Conservation (phyloP, 2,113 vertebrate species). For the Corydoras maculifer region DNA sequence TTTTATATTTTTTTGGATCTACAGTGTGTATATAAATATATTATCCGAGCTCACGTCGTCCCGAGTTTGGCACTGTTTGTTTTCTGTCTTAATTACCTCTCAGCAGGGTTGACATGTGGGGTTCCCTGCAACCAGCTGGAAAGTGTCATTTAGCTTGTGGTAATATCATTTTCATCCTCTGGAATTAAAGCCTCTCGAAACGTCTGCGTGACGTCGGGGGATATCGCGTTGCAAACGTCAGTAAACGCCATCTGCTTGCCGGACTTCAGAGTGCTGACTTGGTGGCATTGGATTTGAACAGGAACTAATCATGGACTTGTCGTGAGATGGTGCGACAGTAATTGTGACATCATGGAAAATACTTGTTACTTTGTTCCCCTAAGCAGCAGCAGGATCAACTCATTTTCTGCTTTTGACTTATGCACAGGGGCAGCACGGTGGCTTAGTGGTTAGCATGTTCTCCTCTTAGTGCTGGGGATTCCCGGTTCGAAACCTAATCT, state of each 20-base stretch:
- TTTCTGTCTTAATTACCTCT: slow-evolving; percentile 12
- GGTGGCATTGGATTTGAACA: background rate
- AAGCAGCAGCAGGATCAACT: background rate
- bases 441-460: no score
- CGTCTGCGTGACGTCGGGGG: slow-evolving; percentile 5
- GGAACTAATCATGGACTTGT: background rate
- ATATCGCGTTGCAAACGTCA: slow-evolving; percentile 11
- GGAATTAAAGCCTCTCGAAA: background rate
- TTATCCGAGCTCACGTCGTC: background rate
- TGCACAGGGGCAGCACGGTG: no score
- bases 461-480: no score
- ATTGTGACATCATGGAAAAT: no score
- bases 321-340: background rate
- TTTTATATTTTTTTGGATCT: background rate
- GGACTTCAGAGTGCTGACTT: background rate
- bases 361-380: background rate
- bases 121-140: slow-evolving; percentile 20
- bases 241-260: slow-evolving; percentile 4
- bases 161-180: slow-evolving; percentile 9
- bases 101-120: slow-evolving; percentile 15
- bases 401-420: no score
- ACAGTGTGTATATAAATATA: background rate
- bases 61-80: slow-evolving; percentile 1
- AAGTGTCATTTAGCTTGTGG: slow-evolving; percentile 11
- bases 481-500: no score